Conservation (phyloP, 2,888 invertebrate genomes). For the Tenthredo mesomela region DNA sequence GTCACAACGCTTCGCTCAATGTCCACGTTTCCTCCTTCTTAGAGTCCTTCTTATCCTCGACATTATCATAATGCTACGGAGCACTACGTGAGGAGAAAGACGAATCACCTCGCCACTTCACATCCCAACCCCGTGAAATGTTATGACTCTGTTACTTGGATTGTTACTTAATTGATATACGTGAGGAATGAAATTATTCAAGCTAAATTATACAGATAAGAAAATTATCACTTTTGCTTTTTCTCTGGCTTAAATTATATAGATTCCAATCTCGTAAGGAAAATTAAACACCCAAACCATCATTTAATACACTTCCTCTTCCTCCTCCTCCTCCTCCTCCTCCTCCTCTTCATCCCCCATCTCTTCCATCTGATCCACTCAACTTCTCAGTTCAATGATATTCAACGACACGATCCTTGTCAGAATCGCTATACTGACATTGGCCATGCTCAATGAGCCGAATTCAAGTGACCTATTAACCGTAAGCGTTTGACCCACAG, state of each 20-base stretch:
- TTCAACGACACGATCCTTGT: conserved; percentile 39
- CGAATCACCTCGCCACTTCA: conserved; percentile 65
- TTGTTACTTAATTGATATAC: conserved; percentile 51
- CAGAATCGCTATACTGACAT: conserved; percentile 34
- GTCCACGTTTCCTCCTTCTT: conserved; percentile 67
- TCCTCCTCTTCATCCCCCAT: background rate
- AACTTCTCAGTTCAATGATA: conserved; percentile 27
- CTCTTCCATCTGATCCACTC: too few species aligned
- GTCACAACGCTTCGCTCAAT: conserved; percentile 68
- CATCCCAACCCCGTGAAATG: conserved; percentile 49
- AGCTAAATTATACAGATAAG: background rate
- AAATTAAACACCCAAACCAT: conserved; percentile 3
- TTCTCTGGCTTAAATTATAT: background rate
- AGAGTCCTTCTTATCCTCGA: conserved; percentile 72
- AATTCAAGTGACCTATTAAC: conserved; percentile 42
- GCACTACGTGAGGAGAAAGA: conserved; percentile 75
- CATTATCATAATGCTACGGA: conserved; percentile 75
- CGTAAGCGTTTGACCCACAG: background rate
- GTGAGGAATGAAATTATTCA: conserved; percentile 11
- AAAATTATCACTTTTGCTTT: background rate
- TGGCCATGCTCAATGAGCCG: conserved; percentile 39
- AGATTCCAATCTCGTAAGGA: background rate
- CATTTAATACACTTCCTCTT: background rate
- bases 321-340: background rate
- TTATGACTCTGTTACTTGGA: conserved; percentile 29